Percentiles rank a stretch among this genome's conserved stretches.
Evolutionary conservation across 2,888 invertebrate species (phyloP).

Genomic region (Rosalia funebris): DNA sequence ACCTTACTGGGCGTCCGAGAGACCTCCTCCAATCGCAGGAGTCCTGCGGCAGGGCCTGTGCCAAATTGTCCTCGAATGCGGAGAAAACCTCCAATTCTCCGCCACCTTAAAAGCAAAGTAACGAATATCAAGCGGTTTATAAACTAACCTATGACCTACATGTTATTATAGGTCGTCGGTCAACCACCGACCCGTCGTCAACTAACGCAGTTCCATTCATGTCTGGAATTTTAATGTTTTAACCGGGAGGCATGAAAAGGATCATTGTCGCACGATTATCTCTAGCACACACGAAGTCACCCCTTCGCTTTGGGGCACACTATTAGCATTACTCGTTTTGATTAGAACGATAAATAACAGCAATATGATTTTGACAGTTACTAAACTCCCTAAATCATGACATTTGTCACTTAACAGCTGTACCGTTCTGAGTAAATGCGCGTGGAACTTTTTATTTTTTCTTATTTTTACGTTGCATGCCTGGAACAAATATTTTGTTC

Average conservation of each 20-base stretch:
- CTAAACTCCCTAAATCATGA: slow-evolving; percentile 42
- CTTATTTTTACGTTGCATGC: too few relatives aligned
- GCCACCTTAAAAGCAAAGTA: slow-evolving; percentile 65
- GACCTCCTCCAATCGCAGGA: slow-evolving; percentile 92
- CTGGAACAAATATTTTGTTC: background rate
- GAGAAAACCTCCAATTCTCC: slow-evolving; percentile 88
- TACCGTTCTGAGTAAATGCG: background rate
- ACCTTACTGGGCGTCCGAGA: slow-evolving; percentile 85
- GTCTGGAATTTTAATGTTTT: slow-evolving; percentile 59
- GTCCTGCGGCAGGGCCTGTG: slow-evolving; percentile 85
- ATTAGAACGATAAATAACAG: slow-evolving; percentile 35
- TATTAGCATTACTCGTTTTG: slow-evolving; percentile 3
- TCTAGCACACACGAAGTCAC: background rate
- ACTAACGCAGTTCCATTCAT: slow-evolving; percentile 71
- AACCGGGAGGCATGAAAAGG: slow-evolving; percentile 55
- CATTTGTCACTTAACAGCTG: slow-evolving; percentile 24
- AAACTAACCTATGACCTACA: slow-evolving; percentile 66
- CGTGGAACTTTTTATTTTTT: background rate
- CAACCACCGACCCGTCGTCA: slow-evolving; percentile 70
- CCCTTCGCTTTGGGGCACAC: background rate
- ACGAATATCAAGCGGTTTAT: slow-evolving; percentile 5
- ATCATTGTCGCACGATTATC: slow-evolving; percentile 48
- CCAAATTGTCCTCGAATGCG: slow-evolving; percentile 80
- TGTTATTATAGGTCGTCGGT: slow-evolving; percentile 78
- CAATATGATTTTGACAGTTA: slow-evolving; percentile 44